These are phyloP conservation scores for Ciona savignyi DNA, from an alignment of 23 tunicate species.

Conservation along the genomic window DNA sequence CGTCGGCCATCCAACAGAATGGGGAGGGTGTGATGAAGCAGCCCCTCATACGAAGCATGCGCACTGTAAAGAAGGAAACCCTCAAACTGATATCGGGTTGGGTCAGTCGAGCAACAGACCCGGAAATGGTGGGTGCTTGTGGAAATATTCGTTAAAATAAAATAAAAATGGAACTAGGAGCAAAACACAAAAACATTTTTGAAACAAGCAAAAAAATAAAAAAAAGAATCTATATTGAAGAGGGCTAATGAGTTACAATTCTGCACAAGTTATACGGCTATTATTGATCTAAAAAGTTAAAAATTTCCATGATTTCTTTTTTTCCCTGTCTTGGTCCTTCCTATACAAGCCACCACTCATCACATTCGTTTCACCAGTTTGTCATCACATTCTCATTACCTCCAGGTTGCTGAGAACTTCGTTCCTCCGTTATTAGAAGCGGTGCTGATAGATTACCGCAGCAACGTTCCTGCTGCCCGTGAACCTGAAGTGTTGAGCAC, in stretches of 20 bases:
- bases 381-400: neutral
- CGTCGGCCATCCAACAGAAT: slow-evolving; percentile 86
- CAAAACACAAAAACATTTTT: too few relatives aligned
- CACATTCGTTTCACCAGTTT: neutral
- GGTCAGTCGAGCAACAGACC: slow-evolving; percentile 91
- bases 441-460: slow-evolving; percentile 84
- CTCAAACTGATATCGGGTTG: slow-evolving; percentile 90
- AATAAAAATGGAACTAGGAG: too few relatives aligned
- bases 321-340: neutral
- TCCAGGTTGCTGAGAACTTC: slow-evolving; percentile 89
- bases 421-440: slow-evolving; percentile 95
- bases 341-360: too few relatives aligned
- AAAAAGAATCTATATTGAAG: too few relatives aligned
- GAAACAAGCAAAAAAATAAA: too few relatives aligned
- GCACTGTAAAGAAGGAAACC: slow-evolving; percentile 97
- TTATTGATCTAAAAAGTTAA: too few relatives aligned
- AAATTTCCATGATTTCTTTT: neutral
- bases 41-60: slow-evolving; percentile 87
- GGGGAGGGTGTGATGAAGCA: slow-evolving; percentile 97
- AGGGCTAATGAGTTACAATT: too few relatives aligned
- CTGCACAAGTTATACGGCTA: too few relatives aligned
- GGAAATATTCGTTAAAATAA: too few relatives aligned
- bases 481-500: slow-evolving; percentile 97
- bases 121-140: slow-evolving; percentile 67
- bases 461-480: slow-evolving; percentile 96